These are phyloP conservation scores for Drosophila anomalata DNA, from an alignment of 2,888 invertebrate genomes.

Conservation along the genomic window DNA sequence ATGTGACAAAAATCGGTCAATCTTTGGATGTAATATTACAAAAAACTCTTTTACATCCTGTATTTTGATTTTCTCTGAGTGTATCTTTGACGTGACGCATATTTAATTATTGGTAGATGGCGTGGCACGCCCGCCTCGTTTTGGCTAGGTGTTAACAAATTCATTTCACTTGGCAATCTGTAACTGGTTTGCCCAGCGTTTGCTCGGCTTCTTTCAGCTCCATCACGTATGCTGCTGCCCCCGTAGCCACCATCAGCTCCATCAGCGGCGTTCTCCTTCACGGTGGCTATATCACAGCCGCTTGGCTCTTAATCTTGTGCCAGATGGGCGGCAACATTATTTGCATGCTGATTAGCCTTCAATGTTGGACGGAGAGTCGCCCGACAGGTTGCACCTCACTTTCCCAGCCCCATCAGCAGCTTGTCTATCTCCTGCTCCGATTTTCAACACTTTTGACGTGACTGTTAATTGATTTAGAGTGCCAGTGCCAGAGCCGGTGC, in stretches of 20 bases:
- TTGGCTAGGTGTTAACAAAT: conserved; percentile 78
- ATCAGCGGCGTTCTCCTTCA: conserved; percentile 22
- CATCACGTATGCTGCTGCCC: conserved; percentile 39
- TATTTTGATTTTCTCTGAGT: conserved; percentile 6
- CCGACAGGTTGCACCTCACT: conserved; percentile 61
- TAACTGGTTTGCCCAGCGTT: conserved; percentile 68
- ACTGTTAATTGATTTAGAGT: conserved; percentile 79
- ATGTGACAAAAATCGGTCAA: not conserved
- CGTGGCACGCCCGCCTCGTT: conserved; percentile 60
- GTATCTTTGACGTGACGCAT: conserved; percentile 64
- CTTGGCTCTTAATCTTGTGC: conserved; percentile 69
- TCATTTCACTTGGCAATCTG: conserved; percentile 72
- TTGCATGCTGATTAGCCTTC: conserved; percentile 80
- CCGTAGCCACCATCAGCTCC: conserved; percentile 21
- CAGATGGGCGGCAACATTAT: conserved; percentile 76
- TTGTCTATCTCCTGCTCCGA: conserved; percentile 60
- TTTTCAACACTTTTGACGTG: conserved; percentile 80
- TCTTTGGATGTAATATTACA: not conserved
- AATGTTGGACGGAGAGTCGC: conserved; percentile 34
- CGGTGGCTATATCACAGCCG: conserved; percentile 67
- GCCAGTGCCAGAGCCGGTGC: conserved; percentile 28
- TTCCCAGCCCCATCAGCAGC: conserved; percentile 12
- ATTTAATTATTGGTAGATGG: conserved; percentile 64
- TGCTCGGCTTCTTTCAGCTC: conserved; percentile 25
- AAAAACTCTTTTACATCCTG: not conserved